Conservation (phyloP, 2,888 invertebrate genomes). For the Amphimallon solstitiale region DNA sequence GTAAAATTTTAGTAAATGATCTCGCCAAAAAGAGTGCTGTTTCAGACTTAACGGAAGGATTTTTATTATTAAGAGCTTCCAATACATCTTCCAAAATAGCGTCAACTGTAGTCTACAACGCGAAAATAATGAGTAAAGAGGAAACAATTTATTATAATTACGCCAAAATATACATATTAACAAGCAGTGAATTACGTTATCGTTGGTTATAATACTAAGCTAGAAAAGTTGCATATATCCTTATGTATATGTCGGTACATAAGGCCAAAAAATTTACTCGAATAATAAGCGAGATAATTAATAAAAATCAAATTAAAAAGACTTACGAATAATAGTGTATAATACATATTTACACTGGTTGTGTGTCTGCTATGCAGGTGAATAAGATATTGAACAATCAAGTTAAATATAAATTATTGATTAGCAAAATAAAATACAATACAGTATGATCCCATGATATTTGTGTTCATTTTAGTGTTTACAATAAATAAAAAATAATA, state of each 20-base stretch:
- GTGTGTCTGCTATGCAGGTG: not conserved
- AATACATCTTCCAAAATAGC: slow-evolving; percentile 86
- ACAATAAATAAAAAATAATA: no score
- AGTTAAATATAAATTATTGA: slow-evolving; percentile 27
- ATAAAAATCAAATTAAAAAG: not conserved
- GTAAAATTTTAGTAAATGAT: slow-evolving; percentile 83
- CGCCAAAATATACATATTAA: no score
- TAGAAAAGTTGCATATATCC: no score
- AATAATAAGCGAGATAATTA: not conserved
- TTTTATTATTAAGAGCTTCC: slow-evolving; percentile 89
- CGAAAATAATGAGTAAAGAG: not conserved
- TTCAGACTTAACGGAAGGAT: slow-evolving; percentile 89
- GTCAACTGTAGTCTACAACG: slow-evolving; percentile 79
- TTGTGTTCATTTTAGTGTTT: no score
- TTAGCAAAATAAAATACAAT: slow-evolving; percentile 49
- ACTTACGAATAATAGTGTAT: slow-evolving; percentile 25
- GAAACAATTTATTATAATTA: no score
- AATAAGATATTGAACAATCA: slow-evolving; percentile 23
- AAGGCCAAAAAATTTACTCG: not conserved
- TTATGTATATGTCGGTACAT: no score
- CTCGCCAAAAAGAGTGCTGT: slow-evolving; percentile 86
- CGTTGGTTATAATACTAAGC: no score
- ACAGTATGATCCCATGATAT: no score
- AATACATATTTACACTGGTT: slow-evolving; percentile 18
- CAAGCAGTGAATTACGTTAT: no score